Base-by-base conservation (phyloP, 2,113 vertebrate genomes). In the Sialia sialis region DNA sequence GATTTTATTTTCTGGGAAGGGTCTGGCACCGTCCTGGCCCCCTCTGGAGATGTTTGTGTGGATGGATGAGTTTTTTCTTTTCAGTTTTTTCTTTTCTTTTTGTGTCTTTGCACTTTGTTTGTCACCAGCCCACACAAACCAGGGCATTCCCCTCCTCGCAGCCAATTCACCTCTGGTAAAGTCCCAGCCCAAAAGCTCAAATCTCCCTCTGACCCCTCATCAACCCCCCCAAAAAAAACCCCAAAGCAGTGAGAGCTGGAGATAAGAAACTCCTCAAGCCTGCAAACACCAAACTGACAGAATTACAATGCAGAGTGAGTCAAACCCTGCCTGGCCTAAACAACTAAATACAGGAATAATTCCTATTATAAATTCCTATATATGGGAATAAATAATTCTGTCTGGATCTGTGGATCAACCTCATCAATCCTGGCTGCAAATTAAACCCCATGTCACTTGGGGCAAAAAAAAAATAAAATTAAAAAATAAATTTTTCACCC, bases 221-320 rank as follows among this genome's bases (percentile, higher is more conserved):
- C 38, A n/a, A 6, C 18, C 32, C 15, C 44, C 38, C 32, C 70
- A 23, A 19, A 41, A 13, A 0, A 10, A n/a, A 49, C 44, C 52
- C 34, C 63, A 64, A 39, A 7, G 2, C 48, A 6, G 2, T 0
- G 4, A 54, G 69, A 67, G 27, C 38, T 3, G 22, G 1, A 44
- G 66, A 11, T 1, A 8, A 52, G 14, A 20, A 55, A 75, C 3
- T 2, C 3, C 2, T 3, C 26, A 11, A 12, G 17, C 1, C 72
- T 56, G 51, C 80, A 54, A 84, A 54, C 56, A 23, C 32, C 60
- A 13, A 17, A 36, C 0, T 16, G 84, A 43, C 43, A 39, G 22
- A 75, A 52, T 22, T 2, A 48, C 4, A 3, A 10, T 4, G 10
- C 69, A 10, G n/a, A 11, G 15, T 0, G 3, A 25, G 36, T 19